phyloP scores from a whole-genome alignment of 2,888 invertebrate genomes.

The Aleiodes testaceus region DNA sequence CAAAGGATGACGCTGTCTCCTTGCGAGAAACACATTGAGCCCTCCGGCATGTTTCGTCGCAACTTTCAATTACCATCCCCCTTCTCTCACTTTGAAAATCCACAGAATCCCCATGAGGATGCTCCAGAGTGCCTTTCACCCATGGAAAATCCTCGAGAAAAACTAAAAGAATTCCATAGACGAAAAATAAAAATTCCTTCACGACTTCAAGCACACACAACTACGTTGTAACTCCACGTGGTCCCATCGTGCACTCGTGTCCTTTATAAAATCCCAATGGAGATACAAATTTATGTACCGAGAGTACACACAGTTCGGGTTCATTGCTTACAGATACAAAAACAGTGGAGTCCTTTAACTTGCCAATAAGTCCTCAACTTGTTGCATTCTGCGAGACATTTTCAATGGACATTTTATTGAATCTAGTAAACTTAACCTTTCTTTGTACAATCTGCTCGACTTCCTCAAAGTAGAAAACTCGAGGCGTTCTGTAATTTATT shows the following conservation, averaged over 20 bases:
- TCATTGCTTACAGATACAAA: conserved; percentile 1
- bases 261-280: conserved; percentile 27
- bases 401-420: not conserved
- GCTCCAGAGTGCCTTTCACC: conserved; percentile 17
- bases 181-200: conserved; percentile 7
- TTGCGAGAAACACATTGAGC: conserved; percentile 23
- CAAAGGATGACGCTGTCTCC: conserved; percentile 6
- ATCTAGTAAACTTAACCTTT: conserved; percentile 12
- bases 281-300: conserved; percentile 29
- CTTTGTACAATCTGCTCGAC: not conserved
- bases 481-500: not conserved
- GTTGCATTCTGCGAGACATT: conserved; percentile 2
- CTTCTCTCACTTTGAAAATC: not conserved
- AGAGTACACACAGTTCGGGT: not conserved
- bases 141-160: not conserved
- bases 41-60: conserved; percentile 22
- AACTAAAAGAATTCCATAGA: not conserved
- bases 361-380: conserved; percentile 29
- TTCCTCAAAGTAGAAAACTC: conserved; percentile 20
- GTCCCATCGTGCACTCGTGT: conserved; percentile 31
- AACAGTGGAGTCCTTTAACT: conserved; percentile 1
- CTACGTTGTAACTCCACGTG: conserved; percentile 19
- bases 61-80: conserved; percentile 25
- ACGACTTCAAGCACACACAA: conserved; percentile 13
- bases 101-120: conserved; percentile 8